Evolutionary conservation across 2,888 invertebrate species (phyloP), one percentile per base, ranked within the genome.

Genomic region (Heterodera filipjevi): DNA sequence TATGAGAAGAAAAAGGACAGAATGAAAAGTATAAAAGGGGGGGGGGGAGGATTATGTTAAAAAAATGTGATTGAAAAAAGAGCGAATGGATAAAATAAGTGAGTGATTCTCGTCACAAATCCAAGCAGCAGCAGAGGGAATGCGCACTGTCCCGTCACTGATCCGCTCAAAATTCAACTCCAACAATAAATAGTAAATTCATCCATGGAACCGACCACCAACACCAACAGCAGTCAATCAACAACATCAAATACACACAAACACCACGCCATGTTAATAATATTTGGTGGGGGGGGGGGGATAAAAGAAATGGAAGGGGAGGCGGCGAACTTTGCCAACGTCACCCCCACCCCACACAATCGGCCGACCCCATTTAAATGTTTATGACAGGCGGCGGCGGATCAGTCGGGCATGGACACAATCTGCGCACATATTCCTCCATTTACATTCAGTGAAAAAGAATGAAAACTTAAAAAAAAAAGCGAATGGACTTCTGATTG

Each of bases 361-460:
- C 39, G 39, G 39, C 39, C 39, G 39, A 39, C 39, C 39, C 39
- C 39, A 39, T 39, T 39, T 39, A 39, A 33, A 68, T 68, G 30
- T 33, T 22, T 27, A 35, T 35, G 19, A 35, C 33, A 5, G 68
- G 10, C 32, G 66, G 27, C 12, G 66, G 27, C 12, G 66, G 68
- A 68, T 68, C 68, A 68, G 68, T 68, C 68, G 35, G 32, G 33
- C 33, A 68, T 33, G 68, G 68, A 22, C 68, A 35, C 68, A 16
- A n/a, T n/a, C n/a, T n/a, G n/a, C n/a, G n/a, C n/a, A n/a, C n/a
- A n/a, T n/a, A n/a, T n/a, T n/a, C n/a, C n/a, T n/a, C n/a, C n/a
- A n/a, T n/a, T n/a, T n/a, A n/a, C n/a, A n/a, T n/a, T n/a, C n/a
- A n/a, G n/a, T n/a, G n/a, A n/a, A n/a, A n/a, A n/a, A n/a, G n/a